phyloP scores from a whole-genome alignment of 2,797 vertebrate genomes.

The Phoeniculus purpureus region DNA sequence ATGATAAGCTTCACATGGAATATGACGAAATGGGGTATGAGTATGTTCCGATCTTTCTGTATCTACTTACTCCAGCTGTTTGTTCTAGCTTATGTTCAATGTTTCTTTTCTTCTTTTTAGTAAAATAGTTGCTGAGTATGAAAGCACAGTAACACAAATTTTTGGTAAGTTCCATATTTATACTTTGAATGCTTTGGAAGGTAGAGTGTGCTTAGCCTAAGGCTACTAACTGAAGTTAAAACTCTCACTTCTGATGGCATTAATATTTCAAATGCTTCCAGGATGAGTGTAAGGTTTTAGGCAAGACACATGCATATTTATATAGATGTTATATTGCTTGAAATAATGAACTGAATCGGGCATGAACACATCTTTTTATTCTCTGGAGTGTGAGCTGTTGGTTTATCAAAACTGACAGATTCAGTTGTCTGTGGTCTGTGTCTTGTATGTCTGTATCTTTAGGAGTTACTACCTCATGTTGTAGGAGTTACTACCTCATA shows the following conservation, averaged over 20 bases:
- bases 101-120: constrained; percentile 66
- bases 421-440: background rate
- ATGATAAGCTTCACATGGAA: constrained; percentile 75
- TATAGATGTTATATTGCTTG: background rate
- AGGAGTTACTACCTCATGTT: too few relatives aligned
- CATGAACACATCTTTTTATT: background rate
- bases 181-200: background rate
- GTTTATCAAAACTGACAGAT: background rate
- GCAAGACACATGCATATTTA: background rate
- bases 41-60: background rate
- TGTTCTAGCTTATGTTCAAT: background rate
- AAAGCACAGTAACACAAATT: constrained; percentile 83
- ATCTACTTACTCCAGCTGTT: background rate
- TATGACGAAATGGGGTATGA: constrained; percentile 89
- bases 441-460: background rate
- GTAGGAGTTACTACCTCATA: background rate
- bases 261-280: background rate
- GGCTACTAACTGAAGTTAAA: background rate
- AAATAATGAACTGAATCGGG: background rate
- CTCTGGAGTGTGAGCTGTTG: background rate
- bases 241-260: background rate
- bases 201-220: background rate
- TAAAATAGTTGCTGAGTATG: constrained; percentile 87
- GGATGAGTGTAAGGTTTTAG: background rate
- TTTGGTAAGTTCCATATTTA: constrained; percentile 77